These are phyloP conservation scores for Psilopogon haemacephalus DNA, from an alignment of 2,113 vertebrate species.

Conservation along the genomic window DNA sequence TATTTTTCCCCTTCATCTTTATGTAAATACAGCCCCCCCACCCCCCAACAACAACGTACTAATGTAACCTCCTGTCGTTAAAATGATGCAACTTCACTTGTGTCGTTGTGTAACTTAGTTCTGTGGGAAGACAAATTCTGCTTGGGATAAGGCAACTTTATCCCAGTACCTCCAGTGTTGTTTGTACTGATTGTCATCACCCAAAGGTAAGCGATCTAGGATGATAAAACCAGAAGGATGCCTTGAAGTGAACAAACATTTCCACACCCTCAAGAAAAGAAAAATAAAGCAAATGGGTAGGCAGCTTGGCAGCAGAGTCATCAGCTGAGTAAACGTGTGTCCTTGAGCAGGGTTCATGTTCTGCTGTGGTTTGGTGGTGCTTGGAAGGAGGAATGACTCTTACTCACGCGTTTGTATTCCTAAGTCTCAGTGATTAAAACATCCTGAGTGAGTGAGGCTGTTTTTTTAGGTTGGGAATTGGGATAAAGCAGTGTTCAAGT, in stretches of 20 bases:
- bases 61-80: constrained; percentile 53
- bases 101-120: constrained; percentile 33
- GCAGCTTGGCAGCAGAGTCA: constrained; percentile 43
- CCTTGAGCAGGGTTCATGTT: constrained; percentile 58
- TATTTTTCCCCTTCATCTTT: constrained; percentile 54
- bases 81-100: not conserved
- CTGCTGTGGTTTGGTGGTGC: constrained; percentile 53
- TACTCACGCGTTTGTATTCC: constrained; percentile 1
- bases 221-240: constrained; percentile 25
- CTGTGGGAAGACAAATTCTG: constrained; percentile 12
- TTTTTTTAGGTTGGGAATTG: not conserved
- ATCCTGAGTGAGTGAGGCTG: not conserved
- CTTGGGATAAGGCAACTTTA: not conserved
- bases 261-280: constrained; percentile 1
- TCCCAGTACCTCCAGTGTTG: not conserved
- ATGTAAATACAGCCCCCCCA: constrained; percentile 18
- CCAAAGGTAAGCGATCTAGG: not conserved
- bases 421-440: constrained; percentile 9
- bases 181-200: not conserved
- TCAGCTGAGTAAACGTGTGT: constrained; percentile 53
- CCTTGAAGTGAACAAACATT: constrained; percentile 55
- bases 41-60: not conserved
- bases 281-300: constrained; percentile 41
- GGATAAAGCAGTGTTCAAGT: not conserved
- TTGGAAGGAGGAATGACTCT: constrained; percentile 26